Evolutionary conservation across 2,113 vertebrate genomes (phyloP), one percentile per base, ranked within the genome.

Genomic region (Oryzias javanicus): DNA sequence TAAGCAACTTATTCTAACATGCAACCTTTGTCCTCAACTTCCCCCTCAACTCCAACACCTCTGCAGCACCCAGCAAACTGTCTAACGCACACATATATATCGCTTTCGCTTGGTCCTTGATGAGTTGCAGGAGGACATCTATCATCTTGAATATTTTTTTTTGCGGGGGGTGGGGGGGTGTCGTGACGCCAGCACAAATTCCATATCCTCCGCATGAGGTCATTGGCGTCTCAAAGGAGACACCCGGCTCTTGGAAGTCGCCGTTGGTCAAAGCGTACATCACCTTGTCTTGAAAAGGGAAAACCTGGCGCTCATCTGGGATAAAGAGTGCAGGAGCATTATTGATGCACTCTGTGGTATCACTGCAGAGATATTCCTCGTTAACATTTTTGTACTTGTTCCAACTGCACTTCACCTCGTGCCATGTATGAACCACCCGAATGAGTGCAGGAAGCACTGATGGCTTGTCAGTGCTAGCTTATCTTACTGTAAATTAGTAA

Each of bases 201-300:
- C 78, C 85, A 82, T 87, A 85, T 82, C 55, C 68, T 74, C n/a
- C 6, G 14, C 76, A 77, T 88, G 82, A 88, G 69, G 79, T 88
- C 81, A 88, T 79, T 35, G 0, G 49, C 19, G 19, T 62, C 72
- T 68, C 22, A 20, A 52, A 71, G 48, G 54, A 79, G 74, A 75
- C 53, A 53, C 67, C 63, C 56, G 69, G 62, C 71, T 83, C 70
- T 67, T 20, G 73, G 59, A 50, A 55, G 57, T 27, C 47, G 49
- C 49, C 19, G 61, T 72, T 72, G 64, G 65, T 79, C 67, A 58
- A 66, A 55, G 52, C 45, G 18, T 19, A 67, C 74, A 50, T 80
- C 79, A 60, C 55, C 15, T 20, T 42, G 17, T 54, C 52, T 20
- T 18, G 17, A 69, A 61, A 59, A 53, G 19, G 59, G 66, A 79